Evolutionary conservation across 1,140 invertebrate genomes (phyloP).

Genomic region (Euglossa dilemma): DNA sequence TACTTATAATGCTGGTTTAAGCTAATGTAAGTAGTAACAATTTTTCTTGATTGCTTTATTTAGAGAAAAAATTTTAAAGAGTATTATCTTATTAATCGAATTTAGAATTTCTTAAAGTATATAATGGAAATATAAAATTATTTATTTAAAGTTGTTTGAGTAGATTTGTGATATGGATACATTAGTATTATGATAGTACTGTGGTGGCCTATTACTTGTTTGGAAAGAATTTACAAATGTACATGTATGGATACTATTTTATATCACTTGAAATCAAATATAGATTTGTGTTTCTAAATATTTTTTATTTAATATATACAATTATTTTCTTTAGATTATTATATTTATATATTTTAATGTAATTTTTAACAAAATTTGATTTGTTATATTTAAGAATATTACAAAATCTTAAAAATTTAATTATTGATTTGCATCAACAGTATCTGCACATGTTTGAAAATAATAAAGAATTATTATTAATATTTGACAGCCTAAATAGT

Average conservation of each 20-base stretch:
- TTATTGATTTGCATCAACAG: not conserved
- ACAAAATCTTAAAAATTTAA: not conserved
- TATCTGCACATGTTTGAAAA: slow-evolving; percentile 18
- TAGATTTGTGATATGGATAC: slow-evolving; percentile 59
- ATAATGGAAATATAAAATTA: slow-evolving; percentile 36
- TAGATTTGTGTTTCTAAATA: not conserved
- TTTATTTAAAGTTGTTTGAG: slow-evolving; percentile 41
- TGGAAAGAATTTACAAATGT: slow-evolving; percentile 1
- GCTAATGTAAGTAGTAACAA: slow-evolving; percentile 14
- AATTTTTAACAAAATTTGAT: not conserved
- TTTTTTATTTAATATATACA: not conserved
- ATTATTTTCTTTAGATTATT: not conserved
- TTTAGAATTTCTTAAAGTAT: slow-evolving; percentile 31
- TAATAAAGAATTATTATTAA: slow-evolving; percentile 28
- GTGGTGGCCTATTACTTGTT: slow-evolving; percentile 53
- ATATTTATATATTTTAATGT: no score
- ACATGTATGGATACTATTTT: not conserved
- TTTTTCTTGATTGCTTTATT: slow-evolving; percentile 1
- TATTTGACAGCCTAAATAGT: slow-evolving; percentile 47
- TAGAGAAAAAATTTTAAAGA: slow-evolving; percentile 15
- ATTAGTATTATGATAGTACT: slow-evolving; percentile 47
- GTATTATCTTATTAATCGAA: slow-evolving; percentile 35
- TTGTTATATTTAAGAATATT: not conserved
- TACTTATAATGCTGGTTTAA: slow-evolving; percentile 4
- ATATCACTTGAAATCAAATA: slow-evolving; percentile 3